Conservation (phyloP, 2,888 invertebrate genomes). For the Herminia tarsipennalis region DNA sequence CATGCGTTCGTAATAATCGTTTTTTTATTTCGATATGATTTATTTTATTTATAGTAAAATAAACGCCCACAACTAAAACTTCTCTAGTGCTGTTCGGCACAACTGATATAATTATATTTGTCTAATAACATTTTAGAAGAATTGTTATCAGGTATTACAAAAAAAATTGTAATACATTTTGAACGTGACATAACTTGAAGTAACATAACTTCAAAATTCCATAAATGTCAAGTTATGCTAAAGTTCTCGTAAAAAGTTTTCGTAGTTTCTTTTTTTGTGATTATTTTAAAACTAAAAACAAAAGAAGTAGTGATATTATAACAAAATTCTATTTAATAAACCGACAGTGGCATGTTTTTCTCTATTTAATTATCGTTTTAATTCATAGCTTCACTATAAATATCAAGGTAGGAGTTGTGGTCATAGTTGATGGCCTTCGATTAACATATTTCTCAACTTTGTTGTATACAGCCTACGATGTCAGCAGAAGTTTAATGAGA, state of each 20-base stretch:
- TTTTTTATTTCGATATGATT: too few relatives aligned
- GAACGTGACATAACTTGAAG: too few relatives aligned
- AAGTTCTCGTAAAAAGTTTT: slow-evolving; percentile 1
- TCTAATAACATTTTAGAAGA: too few relatives aligned
- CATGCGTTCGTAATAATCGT: too few relatives aligned
- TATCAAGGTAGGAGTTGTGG: slow-evolving; percentile 53
- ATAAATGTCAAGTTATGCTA: not conserved
- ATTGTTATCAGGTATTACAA: too few relatives aligned
- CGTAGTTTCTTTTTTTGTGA: not conserved
- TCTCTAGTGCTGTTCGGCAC: too few relatives aligned
- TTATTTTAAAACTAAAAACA: not conserved
- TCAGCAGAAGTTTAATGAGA: slow-evolving; percentile 62
- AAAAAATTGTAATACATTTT: too few relatives aligned
- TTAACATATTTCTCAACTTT: slow-evolving; percentile 77
- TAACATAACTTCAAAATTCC: too few relatives aligned
- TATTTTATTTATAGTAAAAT: too few relatives aligned
- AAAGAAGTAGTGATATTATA: not conserved
- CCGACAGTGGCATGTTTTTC: too few relatives aligned
- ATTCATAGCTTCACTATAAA: slow-evolving; percentile 30
- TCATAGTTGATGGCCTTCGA: slow-evolving; percentile 76
- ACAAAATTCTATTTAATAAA: not conserved
- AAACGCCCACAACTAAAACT: too few relatives aligned
- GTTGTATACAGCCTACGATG: slow-evolving; percentile 64
- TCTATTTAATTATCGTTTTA: slow-evolving; percentile 18
- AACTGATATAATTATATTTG: too few relatives aligned